phyloP scores from a whole-genome alignment of 2,888 invertebrate genomes.

The Eilema sororculum region DNA sequence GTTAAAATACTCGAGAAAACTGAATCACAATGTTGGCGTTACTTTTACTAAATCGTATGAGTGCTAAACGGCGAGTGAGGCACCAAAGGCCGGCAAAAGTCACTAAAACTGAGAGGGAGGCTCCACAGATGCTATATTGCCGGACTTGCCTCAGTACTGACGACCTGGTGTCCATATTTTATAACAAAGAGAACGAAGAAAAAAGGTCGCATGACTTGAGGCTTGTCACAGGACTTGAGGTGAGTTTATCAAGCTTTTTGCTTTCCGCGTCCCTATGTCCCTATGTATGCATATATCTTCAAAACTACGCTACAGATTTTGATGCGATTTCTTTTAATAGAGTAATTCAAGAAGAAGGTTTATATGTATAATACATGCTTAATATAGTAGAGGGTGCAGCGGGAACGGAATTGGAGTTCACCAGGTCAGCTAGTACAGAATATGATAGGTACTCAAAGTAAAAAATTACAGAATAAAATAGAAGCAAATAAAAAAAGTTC shows the following conservation, averaged over 20 bases:
- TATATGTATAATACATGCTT: too few relatives aligned
- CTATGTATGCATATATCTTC: too few relatives aligned
- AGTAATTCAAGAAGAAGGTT: too few relatives aligned
- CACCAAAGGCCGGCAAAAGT: constrained; percentile 20
- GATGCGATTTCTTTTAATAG: too few relatives aligned
- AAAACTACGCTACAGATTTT: too few relatives aligned
- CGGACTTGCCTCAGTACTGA: constrained; percentile 70
- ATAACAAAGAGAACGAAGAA: constrained; percentile 55
- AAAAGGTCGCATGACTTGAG: constrained; percentile 63
- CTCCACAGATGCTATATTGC: constrained; percentile 47
- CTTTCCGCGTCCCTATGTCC: too few relatives aligned
- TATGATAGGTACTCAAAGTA: too few relatives aligned
- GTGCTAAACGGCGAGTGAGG: constrained; percentile 21
- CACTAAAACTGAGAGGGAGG: constrained; percentile 17
- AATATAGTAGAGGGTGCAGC: too few relatives aligned
- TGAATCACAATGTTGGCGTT: constrained; percentile 42
- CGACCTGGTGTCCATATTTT: constrained; percentile 64
- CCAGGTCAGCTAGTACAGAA: too few relatives aligned
- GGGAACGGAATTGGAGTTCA: too few relatives aligned
- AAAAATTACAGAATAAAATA: too few relatives aligned
- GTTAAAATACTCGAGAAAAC: constrained; percentile 16
- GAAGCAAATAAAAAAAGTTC: too few relatives aligned
- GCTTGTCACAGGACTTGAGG: constrained; percentile 68
- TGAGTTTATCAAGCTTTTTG: constrained; percentile 8
- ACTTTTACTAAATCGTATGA: constrained; percentile 43